Conservation (phyloP, 2,113 vertebrate species). For the Marmota monax region DNA sequence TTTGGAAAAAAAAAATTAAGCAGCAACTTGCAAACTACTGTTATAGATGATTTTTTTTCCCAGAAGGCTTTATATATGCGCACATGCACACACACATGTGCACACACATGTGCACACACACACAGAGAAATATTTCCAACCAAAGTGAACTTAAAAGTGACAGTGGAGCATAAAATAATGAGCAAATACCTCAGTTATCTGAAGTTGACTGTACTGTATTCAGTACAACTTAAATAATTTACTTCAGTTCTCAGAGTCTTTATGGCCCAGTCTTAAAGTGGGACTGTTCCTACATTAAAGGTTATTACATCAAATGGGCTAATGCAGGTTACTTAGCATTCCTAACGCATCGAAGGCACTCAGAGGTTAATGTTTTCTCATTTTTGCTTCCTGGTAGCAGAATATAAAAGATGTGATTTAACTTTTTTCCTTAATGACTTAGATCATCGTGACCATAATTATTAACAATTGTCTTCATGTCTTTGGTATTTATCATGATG, state of each 20-base stretch:
- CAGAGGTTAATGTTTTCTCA: background rate
- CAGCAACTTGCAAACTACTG: slow-evolving; percentile 23
- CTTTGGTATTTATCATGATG: background rate
- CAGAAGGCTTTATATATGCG: background rate
- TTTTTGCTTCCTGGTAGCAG: slow-evolving; percentile 44
- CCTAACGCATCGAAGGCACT: background rate
- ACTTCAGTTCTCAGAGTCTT: background rate
- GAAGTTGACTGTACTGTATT: background rate
- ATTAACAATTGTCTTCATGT: background rate
- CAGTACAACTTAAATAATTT: background rate
- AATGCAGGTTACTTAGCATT: background rate
- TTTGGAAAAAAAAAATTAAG: slow-evolving; percentile 7
- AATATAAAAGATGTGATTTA: slow-evolving; percentile 20
- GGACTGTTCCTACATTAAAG: background rate
- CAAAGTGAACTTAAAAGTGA: slow-evolving; percentile 10
- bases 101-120: too few relatives aligned
- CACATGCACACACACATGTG: background rate
- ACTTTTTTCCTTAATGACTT: slow-evolving; percentile 45
- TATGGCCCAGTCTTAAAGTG: background rate
- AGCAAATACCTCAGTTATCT: background rate
- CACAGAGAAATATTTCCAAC: background rate
- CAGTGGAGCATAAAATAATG: background rate
- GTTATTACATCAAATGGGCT: background rate
- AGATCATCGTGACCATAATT: slow-evolving; percentile 6
- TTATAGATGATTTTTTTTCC: background rate